Evolutionary conservation across 2,888 invertebrate genomes (phyloP), one percentile per base, ranked within the genome.

Genomic region (Diogma glabrata): DNA sequence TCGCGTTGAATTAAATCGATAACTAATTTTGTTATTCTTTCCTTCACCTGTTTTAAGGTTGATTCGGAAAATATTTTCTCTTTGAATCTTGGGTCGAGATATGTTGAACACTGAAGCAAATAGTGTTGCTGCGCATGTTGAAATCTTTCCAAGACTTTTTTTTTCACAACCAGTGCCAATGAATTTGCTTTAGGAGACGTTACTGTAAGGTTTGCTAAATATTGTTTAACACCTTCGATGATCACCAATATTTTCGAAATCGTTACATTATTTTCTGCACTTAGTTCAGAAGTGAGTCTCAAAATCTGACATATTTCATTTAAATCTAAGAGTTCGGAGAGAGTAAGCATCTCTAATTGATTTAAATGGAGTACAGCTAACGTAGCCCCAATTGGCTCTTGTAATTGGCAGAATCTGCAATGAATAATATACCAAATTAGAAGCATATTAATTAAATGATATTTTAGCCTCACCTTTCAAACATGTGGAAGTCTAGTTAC

Each of bases 191-290:
- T 20, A 40, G 40, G 40, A 19, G 19, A 19, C 5, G 17, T 19
- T 20, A 40, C 10, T 3, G 17, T 12, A 20, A 40, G 20, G 10
- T 19, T 19, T 10, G 12, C 19, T 40, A 40, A 40, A 40, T 40
- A 7, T 12, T 33, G 33, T 40, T 40, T 40, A 5, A 40, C 19
- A 40, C 57, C 58, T 50, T 49, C 16, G 5, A 58, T 52, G 19
- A 62, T 48, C 30, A 59, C 59, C 45, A 60, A 59, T 30, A 60
- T 56, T 46, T 53, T 58, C 23, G 60, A 61, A 30, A 60, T 45
- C 43, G 53, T 58, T 14, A 58, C 57, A 57, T 60, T 59, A 53
- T 57, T 54, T 55, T 62, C 60, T 19, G 57, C 58, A 47, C 60
- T 60, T 53, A 60, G 53, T 50, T 53, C 53, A 2, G 22, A 33